Conservation (phyloP, 2,888 invertebrate genomes). For the Melieria omissa region DNA sequence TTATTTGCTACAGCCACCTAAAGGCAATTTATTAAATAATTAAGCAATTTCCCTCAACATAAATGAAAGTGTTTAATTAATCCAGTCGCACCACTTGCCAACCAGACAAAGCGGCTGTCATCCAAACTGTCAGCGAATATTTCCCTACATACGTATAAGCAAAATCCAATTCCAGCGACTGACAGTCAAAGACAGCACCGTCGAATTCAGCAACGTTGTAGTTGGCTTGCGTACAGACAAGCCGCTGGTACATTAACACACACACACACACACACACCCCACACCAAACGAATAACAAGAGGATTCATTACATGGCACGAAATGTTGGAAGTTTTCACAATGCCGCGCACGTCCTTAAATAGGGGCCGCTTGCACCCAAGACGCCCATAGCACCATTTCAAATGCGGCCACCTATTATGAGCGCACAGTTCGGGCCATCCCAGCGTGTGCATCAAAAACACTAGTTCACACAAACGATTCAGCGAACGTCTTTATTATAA, state of each 20-base stretch:
- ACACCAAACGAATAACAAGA: too few relatives aligned
- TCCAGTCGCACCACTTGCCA: neutral
- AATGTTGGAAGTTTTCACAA: too few relatives aligned
- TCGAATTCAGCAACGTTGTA: neutral
- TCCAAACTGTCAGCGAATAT: slow-evolving; percentile 23
- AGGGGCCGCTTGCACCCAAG: neutral
- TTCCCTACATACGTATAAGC: slow-evolving; percentile 13
- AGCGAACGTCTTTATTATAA: too few relatives aligned
- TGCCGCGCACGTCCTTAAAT: neutral
- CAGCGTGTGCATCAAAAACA: too few relatives aligned
- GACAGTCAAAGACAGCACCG: neutral
- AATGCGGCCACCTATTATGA: too few relatives aligned
- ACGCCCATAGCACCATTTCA: too few relatives aligned
- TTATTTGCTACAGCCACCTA: neutral
- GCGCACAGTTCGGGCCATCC: too few relatives aligned
- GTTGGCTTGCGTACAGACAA: neutral
- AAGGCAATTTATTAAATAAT: slow-evolving; percentile 1
- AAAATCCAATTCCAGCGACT: neutral
- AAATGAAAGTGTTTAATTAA: slow-evolving; percentile 30
- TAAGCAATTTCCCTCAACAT: slow-evolving; percentile 24
- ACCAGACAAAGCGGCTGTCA: slow-evolving; percentile 11
- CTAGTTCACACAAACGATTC: too few relatives aligned
- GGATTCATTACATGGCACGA: too few relatives aligned
- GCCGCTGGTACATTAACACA: neutral
- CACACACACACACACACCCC: slow-evolving; percentile 5